Conservation (phyloP, 2,113 vertebrate species). For the Octodon degus region DNA sequence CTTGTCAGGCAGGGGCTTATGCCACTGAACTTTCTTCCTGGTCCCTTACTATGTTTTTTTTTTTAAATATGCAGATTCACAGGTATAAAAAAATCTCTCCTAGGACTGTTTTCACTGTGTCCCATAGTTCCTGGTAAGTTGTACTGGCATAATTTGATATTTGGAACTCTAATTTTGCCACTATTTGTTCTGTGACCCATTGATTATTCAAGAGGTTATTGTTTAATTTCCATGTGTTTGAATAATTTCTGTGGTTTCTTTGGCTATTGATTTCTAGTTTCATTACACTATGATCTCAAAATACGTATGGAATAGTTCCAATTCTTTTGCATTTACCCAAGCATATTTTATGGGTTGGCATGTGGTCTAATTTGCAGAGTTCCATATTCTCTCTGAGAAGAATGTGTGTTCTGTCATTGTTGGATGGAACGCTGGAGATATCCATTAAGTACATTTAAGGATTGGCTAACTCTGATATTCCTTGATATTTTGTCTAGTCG, state of each 20-base stretch:
- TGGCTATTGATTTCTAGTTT: not conserved
- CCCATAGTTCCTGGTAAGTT: not conserved
- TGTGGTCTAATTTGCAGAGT: not conserved
- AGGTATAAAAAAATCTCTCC: not conserved
- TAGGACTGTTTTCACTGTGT: not conserved
- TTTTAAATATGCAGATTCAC: not conserved
- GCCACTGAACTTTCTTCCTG: too few species aligned
- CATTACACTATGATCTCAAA: not conserved
- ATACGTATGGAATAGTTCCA: not conserved
- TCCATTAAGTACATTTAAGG: not conserved
- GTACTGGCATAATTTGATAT: not conserved
- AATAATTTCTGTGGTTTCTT: not conserved
- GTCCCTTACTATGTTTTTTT: not conserved
- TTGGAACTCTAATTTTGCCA: not conserved
- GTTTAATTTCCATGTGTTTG: not conserved
- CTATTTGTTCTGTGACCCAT: not conserved
- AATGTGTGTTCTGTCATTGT: not conserved
- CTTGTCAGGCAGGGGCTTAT: too few species aligned
- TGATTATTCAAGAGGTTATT: not conserved
- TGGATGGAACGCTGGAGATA: not conserved
- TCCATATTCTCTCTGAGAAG: not conserved
- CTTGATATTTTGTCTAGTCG: not conserved
- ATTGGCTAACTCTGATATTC: not conserved
- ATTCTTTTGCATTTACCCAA: not conserved
- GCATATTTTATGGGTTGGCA: not conserved